Conservation (phyloP, 2,113 vertebrate species). For the Lampris megalopsis region DNA sequence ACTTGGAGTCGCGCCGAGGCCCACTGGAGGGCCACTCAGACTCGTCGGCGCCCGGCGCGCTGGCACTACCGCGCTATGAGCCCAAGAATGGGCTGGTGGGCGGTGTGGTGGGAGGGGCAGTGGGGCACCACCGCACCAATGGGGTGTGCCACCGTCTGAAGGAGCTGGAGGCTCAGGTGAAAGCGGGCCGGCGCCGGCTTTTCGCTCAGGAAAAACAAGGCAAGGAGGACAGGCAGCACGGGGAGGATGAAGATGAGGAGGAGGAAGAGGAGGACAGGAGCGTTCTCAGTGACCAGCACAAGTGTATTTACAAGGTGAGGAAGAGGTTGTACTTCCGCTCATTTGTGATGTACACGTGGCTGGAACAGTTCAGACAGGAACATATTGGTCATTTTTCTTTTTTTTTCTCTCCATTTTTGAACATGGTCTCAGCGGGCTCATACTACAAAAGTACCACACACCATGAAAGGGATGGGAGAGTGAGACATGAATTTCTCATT, state of each 20-base stretch:
- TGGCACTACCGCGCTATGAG: constrained; percentile 94
- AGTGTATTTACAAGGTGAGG: constrained; percentile 97
- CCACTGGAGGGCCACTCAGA: constrained; percentile 94
- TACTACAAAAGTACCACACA: too few relatives aligned
- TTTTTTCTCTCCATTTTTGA: too few relatives aligned
- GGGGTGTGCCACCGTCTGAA: constrained; percentile 83
- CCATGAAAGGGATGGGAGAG: too few relatives aligned
- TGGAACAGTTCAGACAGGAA: too few relatives aligned
- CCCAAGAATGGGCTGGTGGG: constrained; percentile 85
- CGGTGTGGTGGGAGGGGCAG: constrained; percentile 66
- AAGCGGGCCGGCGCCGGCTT: constrained; percentile 94
- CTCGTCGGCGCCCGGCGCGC: constrained; percentile 82
- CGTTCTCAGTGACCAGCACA: constrained; percentile 95
- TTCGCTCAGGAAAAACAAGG: constrained; percentile 98
- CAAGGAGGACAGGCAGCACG: constrained; percentile 85
- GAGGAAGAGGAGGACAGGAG: constrained; percentile 86
- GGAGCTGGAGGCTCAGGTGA: constrained; percentile 89
- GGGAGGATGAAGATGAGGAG: constrained; percentile 60
- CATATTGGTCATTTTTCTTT: too few relatives aligned
- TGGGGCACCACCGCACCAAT: constrained; percentile 88
- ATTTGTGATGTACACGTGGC: too few relatives aligned
- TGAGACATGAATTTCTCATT: too few relatives aligned
- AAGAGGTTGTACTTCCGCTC: neutral
- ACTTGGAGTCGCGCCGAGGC: constrained; percentile 91
- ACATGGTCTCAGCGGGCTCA: too few relatives aligned